Evolutionary conservation across 2,797 vertebrate species (phyloP), one percentile per base, ranked within the genome.

Genomic region (Poeciliopsis infans): DNA sequence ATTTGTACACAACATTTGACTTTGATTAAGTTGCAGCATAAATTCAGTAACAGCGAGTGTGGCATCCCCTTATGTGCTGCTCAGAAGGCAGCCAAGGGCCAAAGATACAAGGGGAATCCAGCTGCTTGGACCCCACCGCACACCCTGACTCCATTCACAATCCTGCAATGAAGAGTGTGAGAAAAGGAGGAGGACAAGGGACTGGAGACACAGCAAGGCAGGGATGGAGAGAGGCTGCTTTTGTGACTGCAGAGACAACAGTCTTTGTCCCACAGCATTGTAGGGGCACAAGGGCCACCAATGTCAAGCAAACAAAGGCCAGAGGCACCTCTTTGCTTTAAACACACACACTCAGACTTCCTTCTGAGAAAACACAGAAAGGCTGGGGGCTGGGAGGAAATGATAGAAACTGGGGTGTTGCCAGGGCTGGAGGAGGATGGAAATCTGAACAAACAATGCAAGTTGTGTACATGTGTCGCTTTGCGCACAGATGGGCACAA

Each of bases 261-360:
- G 92, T 88, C 93, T 95, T 96, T 96, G 95, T 96, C 92, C 90
- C 39, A 18, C 76, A 70, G 91, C 91, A 92, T 91, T 87, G 88
- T 88, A 85, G 89, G 91, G 91, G 91, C 88, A 96, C 95, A 95
- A 96, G 95, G 94, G 95, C 93, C 91, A 92, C 93, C 94, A 95
- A 95, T 96, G 96, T 95, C 95, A 95, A 81, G 83, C 91, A 93
- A 94, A 96, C 95, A 96, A 96, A 95, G 92, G 84, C 92, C 86
- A 92, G 91, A 92, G 93, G 93, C 90, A 94, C 93, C 92, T 92
- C 88, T 18, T 81, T 85, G 85, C 88, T 79, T 81, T 53, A 69
- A 81, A 78, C 86, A 83, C 83, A 81, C 76, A 82, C 85, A 87
- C 85, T 75, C 84, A 64, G 83, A 91, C 86, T 88, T 92, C 86